Conservation (phyloP, 2,113 vertebrate species). For the Protobothrops mucrosquamatus region DNA sequence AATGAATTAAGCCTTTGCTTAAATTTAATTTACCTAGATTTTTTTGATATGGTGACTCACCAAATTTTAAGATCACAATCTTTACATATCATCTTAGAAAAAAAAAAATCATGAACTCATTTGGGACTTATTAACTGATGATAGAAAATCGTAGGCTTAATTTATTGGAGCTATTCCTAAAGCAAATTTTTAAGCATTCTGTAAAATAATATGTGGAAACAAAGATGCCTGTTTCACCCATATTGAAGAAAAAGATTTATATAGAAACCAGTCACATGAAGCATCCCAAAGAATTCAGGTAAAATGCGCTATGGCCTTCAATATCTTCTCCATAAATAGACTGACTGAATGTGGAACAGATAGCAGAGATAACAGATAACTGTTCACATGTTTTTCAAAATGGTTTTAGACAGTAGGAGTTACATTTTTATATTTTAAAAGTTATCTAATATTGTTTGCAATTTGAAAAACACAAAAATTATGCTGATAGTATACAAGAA, state of each 20-base stretch:
- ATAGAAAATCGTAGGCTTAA: not conserved
- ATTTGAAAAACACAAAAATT: conserved; percentile 13
- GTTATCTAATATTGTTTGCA: not conserved
- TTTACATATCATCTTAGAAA: not conserved
- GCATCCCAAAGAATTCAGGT: not conserved
- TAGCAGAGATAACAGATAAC: not conserved
- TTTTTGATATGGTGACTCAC: not conserved
- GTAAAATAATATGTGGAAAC: not conserved
- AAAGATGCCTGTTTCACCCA: not conserved
- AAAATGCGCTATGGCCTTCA: not conserved
- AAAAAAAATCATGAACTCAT: not conserved
- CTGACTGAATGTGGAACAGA: not conserved
- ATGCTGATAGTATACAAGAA: conserved; percentile 12
- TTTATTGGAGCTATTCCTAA: not conserved
- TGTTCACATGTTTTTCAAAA: not conserved
- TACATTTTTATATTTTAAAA: not conserved
- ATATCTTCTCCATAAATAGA: not conserved
- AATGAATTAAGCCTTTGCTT: not conserved
- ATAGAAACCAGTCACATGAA: not conserved
- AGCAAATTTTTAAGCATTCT: not conserved
- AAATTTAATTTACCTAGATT: not conserved
- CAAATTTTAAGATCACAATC: not conserved
- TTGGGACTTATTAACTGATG: not conserved
- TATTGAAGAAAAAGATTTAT: not conserved
- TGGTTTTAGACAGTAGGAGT: not conserved